These are phyloP conservation scores for Cetonia aurata DNA, from an alignment of 2,888 invertebrate species.

Conservation along the genomic window DNA sequence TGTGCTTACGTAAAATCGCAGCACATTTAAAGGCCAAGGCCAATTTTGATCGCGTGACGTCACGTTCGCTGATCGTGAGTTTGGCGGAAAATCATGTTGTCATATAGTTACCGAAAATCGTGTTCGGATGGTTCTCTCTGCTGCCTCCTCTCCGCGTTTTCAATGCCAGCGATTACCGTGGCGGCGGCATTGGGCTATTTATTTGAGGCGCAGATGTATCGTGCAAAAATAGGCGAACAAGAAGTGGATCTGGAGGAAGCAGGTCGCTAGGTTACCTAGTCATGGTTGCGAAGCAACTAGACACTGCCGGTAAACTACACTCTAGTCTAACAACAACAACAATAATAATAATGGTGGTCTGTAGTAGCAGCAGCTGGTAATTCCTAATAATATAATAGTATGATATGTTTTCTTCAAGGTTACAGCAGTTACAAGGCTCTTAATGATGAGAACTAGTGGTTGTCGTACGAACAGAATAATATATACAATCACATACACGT, in stretches of 20 bases:
- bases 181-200: conserved; percentile 8
- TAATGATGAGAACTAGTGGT: conserved; percentile 12
- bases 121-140: conserved; percentile 26
- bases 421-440: conserved; percentile 12
- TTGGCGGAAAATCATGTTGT: conserved; percentile 38
- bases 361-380: conserved; percentile 25
- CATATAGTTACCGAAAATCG: conserved; percentile 38
- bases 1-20: conserved; percentile 30
- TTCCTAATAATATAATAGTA: conserved; percentile 36
- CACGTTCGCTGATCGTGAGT: conserved; percentile 52
- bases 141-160: conserved; percentile 18
- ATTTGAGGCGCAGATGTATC: conserved; percentile 28
- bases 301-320: conserved; percentile 23
- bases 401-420: conserved; percentile 30
- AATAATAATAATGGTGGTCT: conserved; percentile 16
- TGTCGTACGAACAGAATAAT: neutral
- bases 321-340: conserved; percentile 15
- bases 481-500: neutral
- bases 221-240: conserved; percentile 24
- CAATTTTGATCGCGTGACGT: conserved; percentile 51
- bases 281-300: conserved; percentile 29
- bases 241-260: conserved; percentile 29
- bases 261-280: conserved; percentile 35
- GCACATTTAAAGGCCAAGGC: conserved; percentile 54
- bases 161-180: conserved; percentile 24